Conservation (phyloP, 1,140 invertebrate genomes). For the Pachypsylla venusta region DNA sequence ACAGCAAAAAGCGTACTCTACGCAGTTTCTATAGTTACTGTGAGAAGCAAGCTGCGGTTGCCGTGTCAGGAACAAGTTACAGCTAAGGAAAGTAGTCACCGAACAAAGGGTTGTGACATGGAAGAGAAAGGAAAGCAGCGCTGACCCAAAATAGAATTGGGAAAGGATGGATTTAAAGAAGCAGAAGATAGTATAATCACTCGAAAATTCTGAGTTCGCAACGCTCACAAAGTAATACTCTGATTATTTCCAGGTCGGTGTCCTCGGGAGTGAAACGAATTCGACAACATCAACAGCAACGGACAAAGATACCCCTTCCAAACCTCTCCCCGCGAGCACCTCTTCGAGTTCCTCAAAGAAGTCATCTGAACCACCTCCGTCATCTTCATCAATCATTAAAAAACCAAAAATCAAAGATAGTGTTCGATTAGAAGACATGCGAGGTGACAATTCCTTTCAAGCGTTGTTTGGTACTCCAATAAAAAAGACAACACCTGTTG, state of each 20-base stretch:
- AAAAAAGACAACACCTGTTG: constrained; percentile 33
- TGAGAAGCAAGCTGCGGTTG: no score
- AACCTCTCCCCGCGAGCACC: neutral
- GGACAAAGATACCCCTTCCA: neutral
- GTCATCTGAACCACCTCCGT: constrained; percentile 14
- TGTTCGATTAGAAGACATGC: constrained; percentile 35
- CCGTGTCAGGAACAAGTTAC: no score
- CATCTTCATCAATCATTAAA: constrained; percentile 8
- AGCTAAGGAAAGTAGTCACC: no score
- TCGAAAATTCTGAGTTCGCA: no score
- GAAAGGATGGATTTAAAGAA: no score
- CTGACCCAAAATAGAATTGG: no score
- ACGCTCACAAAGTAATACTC: no score
- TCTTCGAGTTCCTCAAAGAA: neutral
- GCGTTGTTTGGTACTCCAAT: constrained; percentile 66
- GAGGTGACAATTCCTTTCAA: constrained; percentile 48
- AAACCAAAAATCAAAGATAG: neutral
- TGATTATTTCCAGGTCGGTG: neutral
- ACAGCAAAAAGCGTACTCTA: no score
- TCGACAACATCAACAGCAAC: neutral
- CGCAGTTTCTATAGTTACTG: no score
- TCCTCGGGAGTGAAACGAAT: neutral
- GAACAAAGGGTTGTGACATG: no score
- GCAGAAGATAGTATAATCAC: no score
- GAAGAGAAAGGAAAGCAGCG: no score